Base-by-base conservation (phyloP, 2,113 vertebrate genomes). In the Elephas maximus region DNA sequence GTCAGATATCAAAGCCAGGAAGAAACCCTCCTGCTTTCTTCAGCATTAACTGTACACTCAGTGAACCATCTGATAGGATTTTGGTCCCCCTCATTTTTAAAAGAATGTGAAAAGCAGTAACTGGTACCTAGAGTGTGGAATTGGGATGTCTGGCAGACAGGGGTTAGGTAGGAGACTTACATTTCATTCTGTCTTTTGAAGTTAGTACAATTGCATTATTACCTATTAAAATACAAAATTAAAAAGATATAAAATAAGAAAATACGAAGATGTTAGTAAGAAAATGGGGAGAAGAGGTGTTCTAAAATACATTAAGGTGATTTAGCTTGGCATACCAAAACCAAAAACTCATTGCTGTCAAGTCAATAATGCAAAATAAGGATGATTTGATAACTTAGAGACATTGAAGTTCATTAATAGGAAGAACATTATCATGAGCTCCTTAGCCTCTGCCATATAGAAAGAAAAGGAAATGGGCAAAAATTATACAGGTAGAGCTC, bases 381-480 rank as follows among this genome's bases (percentile, higher is more conserved):
- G 63, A 83, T 37, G 26, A 26, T 2, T 74, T 65, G 65, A 24
- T n/a, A 28, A 78, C 48, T 74, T 26, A 57, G 57, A 93, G 90
- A 57, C 23, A 51, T 33, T 51, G 14, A 65, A 23, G 33, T 67
- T 11, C 30, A 20, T 91, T 48, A 92, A 18, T 57, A 88, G 80
- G 74, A 78, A 85, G 28, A 21, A 30, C 24, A 4, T 3, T 45
- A 6, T 74, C 86, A 8, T 28, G 18, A 33, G 37, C 79, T 87
- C 63, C 9, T 90, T 71, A 10, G 45, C 77, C 79, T 83, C 7
- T 45, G 83, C 89, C 57, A 33, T 53, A 65, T 30, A 78, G 24
- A 60, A 65, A 91, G 86, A 91, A 81, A 81, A 96, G 83, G 79
- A 95, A 44, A 80, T 44, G 45, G 33, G 24, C 44, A 44, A 69